These are phyloP conservation scores for Tangara arthus DNA, from an alignment of 2,797 vertebrate genomes.

Conservation along the genomic window DNA sequence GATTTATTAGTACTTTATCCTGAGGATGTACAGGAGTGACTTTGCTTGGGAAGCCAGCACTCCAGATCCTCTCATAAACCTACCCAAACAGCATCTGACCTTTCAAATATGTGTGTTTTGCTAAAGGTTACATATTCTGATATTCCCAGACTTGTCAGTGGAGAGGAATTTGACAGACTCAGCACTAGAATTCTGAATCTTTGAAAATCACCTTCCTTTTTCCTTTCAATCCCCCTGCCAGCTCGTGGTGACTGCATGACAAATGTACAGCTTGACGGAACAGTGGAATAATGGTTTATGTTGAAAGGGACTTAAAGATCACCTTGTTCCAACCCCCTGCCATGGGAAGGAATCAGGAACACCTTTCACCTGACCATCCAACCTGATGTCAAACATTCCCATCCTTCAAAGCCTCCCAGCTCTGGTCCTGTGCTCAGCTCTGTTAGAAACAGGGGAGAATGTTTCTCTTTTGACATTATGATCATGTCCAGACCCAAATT, in stretches of 20 bases:
- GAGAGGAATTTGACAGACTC: background rate
- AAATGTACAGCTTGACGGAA: background rate
- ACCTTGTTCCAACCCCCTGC: fast-evolving
- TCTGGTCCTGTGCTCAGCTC: background rate
- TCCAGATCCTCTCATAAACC: background rate
- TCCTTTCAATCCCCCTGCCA: background rate
- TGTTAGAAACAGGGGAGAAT: background rate
- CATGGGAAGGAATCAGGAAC: background rate
- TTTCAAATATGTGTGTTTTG: background rate
- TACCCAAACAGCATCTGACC: background rate
- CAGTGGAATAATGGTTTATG: background rate
- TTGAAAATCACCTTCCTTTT: background rate
- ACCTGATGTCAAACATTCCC: background rate
- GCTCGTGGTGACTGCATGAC: background rate
- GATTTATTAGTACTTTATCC: background rate
- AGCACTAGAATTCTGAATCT: background rate
- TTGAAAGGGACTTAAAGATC: background rate
- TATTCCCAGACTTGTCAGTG: background rate
- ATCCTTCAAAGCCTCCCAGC: background rate
- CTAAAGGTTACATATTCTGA: background rate
- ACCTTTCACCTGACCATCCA: background rate
- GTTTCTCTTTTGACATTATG: background rate
- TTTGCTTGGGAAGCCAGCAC: background rate
- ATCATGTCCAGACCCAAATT: background rate
- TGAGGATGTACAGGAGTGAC: background rate